These are phyloP conservation scores for Pocota personata DNA, from an alignment of 2,888 invertebrate species.

Conservation along the genomic window DNA sequence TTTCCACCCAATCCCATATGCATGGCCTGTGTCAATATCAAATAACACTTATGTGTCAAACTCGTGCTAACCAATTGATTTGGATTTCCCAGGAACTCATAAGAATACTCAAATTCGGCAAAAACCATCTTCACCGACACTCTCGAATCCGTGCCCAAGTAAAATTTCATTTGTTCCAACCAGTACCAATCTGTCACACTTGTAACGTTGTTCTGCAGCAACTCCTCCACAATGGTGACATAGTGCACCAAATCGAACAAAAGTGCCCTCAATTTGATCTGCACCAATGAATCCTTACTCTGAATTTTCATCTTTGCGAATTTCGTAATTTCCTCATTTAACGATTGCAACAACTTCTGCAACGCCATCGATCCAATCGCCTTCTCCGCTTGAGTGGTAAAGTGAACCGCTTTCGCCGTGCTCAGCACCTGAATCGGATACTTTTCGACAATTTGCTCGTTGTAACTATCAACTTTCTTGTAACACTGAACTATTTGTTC, in stretches of 20 bases:
- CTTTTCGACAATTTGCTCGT: constrained; percentile 83
- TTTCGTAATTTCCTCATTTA: constrained; percentile 82
- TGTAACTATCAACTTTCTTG: constrained; percentile 80
- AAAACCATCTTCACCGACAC: constrained; percentile 93
- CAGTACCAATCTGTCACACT: constrained; percentile 93
- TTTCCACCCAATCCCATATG: constrained; percentile 98
- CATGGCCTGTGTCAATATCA: constrained; percentile 98
- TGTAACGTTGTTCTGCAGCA: constrained; percentile 88
- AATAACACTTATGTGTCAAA: constrained; percentile 98
- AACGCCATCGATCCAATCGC: constrained; percentile 88
- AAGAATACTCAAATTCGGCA: constrained; percentile 97
- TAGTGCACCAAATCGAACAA: constrained; percentile 97
- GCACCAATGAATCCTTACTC: constrained; percentile 84
- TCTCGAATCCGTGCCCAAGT: constrained; percentile 85
- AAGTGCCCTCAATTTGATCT: constrained; percentile 95
- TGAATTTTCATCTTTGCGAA: constrained; percentile 79
- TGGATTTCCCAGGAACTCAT: constrained; percentile 98
- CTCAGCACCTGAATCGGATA: constrained; percentile 90
- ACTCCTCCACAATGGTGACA: constrained; percentile 90
- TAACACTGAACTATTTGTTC: constrained; percentile 86
- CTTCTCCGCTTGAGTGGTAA: constrained; percentile 92
- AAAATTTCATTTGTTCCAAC: constrained; percentile 96
- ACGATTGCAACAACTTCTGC: constrained; percentile 83
- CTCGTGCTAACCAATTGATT: constrained; percentile 97
- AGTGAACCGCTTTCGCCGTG: constrained; percentile 92